These are phyloP conservation scores for Contarinia nasturtii DNA, from an alignment of 1,140 invertebrate genomes.

Conservation along the genomic window DNA sequence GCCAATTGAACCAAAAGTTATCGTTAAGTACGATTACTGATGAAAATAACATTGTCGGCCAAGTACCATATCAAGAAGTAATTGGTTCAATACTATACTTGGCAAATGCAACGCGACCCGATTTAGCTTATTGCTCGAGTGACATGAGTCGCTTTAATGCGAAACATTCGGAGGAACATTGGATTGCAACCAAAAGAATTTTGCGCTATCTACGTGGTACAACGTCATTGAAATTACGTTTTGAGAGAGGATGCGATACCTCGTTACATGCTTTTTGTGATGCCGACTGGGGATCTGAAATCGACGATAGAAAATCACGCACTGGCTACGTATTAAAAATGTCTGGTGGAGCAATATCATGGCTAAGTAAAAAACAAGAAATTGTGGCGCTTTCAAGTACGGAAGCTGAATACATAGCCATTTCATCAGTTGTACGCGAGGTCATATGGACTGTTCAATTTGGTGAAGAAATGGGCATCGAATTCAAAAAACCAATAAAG, in stretches of 20 bases:
- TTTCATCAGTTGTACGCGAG: constrained; percentile 7
- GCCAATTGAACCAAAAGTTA: constrained; percentile 8
- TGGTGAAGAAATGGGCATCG: constrained; percentile 2
- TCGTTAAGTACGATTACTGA: constrained; percentile 4
- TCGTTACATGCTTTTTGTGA: constrained; percentile 17
- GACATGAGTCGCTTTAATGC: constrained; percentile 14
- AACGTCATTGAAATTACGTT: constrained; percentile 11
- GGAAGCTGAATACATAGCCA: constrained; percentile 9
- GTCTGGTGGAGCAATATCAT: constrained; percentile 9
- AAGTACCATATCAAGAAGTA: constrained; percentile 11
- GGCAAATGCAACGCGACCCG: constrained; percentile 16
- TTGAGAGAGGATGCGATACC: constrained; percentile 5
- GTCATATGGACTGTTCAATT: constrained; percentile 5
- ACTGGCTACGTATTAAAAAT: constrained; percentile 7
- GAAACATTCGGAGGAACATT: constrained; percentile 10
- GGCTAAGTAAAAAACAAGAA: constrained; percentile 6
- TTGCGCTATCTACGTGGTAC: constrained; percentile 19
- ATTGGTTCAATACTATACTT: constrained; percentile 20
- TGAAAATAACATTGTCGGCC: constrained; percentile 1
- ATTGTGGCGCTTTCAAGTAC: constrained; percentile 7
- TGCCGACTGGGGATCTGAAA: constrained; percentile 19
- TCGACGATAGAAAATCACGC: constrained; percentile 9
- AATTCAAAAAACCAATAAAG: not conserved
- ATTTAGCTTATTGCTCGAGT: constrained; percentile 19
- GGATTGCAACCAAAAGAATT: constrained; percentile 14